Evolutionary conservation across 2,113 vertebrate genomes (phyloP).

Genomic region (Alligator sinensis): DNA sequence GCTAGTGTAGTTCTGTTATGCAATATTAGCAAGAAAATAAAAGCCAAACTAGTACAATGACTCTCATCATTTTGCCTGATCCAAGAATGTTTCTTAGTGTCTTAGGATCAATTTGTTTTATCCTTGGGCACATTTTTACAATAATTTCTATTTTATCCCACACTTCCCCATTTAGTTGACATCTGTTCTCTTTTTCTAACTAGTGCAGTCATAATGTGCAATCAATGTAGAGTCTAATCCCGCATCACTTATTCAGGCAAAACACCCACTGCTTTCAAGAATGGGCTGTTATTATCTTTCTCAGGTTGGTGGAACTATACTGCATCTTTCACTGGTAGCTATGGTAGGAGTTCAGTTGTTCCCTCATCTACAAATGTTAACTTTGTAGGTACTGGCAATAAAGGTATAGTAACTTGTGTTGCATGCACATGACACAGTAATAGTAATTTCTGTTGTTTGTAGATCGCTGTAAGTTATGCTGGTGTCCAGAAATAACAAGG

Average conservation of each 20-base stretch:
- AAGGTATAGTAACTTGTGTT: constrained; percentile 13
- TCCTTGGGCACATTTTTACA: constrained; percentile 71
- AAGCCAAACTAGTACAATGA: constrained; percentile 66
- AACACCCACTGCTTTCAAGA: constrained; percentile 48
- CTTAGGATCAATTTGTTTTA: constrained; percentile 73
- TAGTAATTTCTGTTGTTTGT: too few species aligned
- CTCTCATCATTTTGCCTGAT: constrained; percentile 64
- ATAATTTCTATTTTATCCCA: constrained; percentile 66
- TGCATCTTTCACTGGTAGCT: constrained; percentile 50
- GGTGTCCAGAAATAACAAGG: too few species aligned
- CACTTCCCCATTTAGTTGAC: constrained; percentile 67
- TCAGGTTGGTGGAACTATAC: constrained; percentile 50
- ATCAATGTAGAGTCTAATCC: constrained; percentile 39
- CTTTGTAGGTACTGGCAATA: not conserved
- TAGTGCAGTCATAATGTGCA: not conserved
- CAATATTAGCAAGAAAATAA: constrained; percentile 81
- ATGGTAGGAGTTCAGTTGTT: not conserved
- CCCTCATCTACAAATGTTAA: constrained; percentile 24
- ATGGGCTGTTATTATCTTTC: constrained; percentile 38
- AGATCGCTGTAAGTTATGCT: too few species aligned
- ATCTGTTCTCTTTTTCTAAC: constrained; percentile 61
- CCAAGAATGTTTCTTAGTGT: constrained; percentile 69
- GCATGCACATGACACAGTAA: too few species aligned
- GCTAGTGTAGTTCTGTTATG: constrained; percentile 64
- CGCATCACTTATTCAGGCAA: constrained; percentile 16